Evolutionary conservation across 2,113 vertebrate species (phyloP).

Genomic region (Actenoides lindsayi): DNA sequence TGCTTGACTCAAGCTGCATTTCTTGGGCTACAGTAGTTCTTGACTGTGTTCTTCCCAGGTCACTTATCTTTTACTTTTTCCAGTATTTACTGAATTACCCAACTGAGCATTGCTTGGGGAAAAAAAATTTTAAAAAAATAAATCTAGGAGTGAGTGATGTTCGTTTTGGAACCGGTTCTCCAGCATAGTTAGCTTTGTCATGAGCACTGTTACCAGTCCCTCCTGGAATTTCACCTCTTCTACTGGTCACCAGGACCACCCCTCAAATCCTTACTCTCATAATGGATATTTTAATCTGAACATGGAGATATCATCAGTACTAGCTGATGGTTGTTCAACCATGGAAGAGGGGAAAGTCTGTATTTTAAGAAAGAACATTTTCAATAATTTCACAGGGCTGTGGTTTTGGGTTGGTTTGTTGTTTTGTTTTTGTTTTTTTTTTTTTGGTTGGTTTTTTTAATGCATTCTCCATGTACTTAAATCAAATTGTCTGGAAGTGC

Average conservation of each 20-base stretch:
- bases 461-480: neutral
- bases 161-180: neutral
- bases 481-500: neutral
- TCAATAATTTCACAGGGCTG: neutral
- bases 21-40: neutral
- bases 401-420: neutral
- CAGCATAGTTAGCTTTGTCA: neutral
- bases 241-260: neutral
- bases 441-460: neutral
- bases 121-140: neutral
- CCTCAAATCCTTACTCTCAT: neutral
- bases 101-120: neutral
- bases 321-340: neutral
- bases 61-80: neutral
- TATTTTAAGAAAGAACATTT: neutral
- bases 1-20: neutral
- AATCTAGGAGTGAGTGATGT: neutral
- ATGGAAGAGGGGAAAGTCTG: neutral
- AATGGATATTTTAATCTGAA: neutral
- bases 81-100: neutral
- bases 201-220: accelerated
- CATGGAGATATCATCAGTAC: neutral
- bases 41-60: neutral
- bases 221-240: neutral
- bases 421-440: too few relatives aligned